These are phyloP conservation scores for Dromius quadrimaculatus DNA, from an alignment of 2,888 invertebrate species.

Conservation along the genomic window DNA sequence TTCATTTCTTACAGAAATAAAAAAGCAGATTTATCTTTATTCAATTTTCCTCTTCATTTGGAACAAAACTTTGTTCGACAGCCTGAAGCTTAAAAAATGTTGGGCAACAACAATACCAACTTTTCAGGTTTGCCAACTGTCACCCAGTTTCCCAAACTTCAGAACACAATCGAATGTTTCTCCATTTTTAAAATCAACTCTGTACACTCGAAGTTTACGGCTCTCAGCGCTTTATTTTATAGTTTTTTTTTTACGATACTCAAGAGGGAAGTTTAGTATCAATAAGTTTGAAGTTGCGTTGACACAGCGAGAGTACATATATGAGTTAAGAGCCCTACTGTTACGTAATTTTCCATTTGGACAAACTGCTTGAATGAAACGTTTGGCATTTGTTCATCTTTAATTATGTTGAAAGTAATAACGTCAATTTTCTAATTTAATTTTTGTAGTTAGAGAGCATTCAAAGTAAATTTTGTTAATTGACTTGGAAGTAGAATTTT, in stretches of 20 bases:
- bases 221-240: constrained; percentile 39
- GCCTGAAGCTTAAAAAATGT: constrained; percentile 10
- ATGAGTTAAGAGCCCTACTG: constrained; percentile 3
- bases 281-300: constrained; percentile 32
- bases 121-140: not conserved
- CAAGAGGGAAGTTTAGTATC: constrained; percentile 42
- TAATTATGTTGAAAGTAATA: too few species aligned
- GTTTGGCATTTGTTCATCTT: too few species aligned
- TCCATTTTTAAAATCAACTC: constrained; percentile 43
- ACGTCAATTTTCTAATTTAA: too few species aligned
- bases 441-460: too few species aligned
- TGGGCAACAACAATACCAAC: constrained; percentile 17
- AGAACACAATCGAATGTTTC: constrained; percentile 5
- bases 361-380: too few species aligned
- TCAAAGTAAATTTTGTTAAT: too few species aligned
- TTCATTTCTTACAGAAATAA: constrained; percentile 9
- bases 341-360: constrained; percentile 1
- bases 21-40: constrained; percentile 6
- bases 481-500: too few species aligned
- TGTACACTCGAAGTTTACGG: constrained; percentile 22
- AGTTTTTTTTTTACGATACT: constrained; percentile 44
- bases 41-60: constrained; percentile 29
- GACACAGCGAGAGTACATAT: constrained; percentile 14
- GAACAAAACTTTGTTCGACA: not conserved
- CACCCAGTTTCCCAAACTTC: constrained; percentile 11